These are phyloP conservation scores for Heliconius hortense DNA, from an alignment of 2,888 invertebrate species.

Conservation along the genomic window DNA sequence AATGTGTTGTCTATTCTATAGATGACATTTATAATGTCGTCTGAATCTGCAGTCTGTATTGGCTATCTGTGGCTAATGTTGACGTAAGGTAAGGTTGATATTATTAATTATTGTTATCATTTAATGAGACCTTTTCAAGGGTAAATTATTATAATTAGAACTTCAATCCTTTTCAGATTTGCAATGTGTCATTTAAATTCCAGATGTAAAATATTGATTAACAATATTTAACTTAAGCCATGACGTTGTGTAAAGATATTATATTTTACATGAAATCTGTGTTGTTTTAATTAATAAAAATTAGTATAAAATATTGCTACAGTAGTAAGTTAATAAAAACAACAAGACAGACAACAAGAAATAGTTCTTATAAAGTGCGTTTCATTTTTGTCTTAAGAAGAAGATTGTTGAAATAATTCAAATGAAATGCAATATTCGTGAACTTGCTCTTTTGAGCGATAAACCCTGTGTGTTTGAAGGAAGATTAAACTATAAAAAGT, in stretches of 20 bases:
- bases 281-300: neutral
- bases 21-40: too few relatives aligned
- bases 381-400: neutral
- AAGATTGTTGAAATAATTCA: constrained; percentile 7
- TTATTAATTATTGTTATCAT: constrained; percentile 10
- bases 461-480: constrained; percentile 86
- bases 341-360: neutral
- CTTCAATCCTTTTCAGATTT: neutral
- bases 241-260: neutral
- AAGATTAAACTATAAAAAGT: constrained; percentile 86
- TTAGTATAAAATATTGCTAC: constrained; percentile 2
- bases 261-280: neutral
- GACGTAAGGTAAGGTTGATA: constrained; percentile 10
- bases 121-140: constrained; percentile 1
- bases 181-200: neutral
- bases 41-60: neutral
- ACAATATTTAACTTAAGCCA: constrained; percentile 5
- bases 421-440: constrained; percentile 88
- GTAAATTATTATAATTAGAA: constrained; percentile 15
- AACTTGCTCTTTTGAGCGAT: constrained; percentile 84
- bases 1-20: too few relatives aligned
- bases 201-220: neutral
- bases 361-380: neutral
- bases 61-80: constrained; percentile 7
- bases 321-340: neutral